phyloP scores from a whole-genome alignment of 2,888 invertebrate genomes.

The Tuta absoluta region DNA sequence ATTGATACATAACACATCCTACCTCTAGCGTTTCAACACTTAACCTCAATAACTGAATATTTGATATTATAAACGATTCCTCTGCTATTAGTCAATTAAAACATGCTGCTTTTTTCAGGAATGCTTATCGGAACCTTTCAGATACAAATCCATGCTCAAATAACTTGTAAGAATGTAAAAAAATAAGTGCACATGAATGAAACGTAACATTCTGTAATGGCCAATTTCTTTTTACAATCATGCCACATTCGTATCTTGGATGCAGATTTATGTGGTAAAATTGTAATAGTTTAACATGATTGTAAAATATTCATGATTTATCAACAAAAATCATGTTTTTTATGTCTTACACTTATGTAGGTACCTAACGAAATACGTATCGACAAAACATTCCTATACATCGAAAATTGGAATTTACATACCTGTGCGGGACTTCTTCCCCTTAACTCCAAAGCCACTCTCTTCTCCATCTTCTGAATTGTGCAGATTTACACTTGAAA shows the following conservation, averaged over 20 bases:
- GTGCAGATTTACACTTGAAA: slow-evolving; percentile 55
- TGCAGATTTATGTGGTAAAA: slow-evolving; percentile 43
- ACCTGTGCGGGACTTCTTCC: slow-evolving; percentile 95
- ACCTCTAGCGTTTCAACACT: slow-evolving; percentile 61
- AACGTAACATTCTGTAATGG: slow-evolving; percentile 79
- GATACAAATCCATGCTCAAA: slow-evolving; percentile 35
- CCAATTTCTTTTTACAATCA: slow-evolving; percentile 72
- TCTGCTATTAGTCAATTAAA: slow-evolving; percentile 34
- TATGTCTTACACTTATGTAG: slow-evolving; percentile 55
- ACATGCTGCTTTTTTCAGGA: slow-evolving; percentile 7
- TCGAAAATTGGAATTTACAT: slow-evolving; percentile 75
- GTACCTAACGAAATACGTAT: slow-evolving; percentile 76
- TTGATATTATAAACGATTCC: slow-evolving; percentile 53
- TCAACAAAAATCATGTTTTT: slow-evolving; percentile 45
- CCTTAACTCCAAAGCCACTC: slow-evolving; percentile 96
- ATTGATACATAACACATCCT: slow-evolving; percentile 47
- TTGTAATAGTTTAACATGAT: slow-evolving; percentile 31
- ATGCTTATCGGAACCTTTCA: slow-evolving; percentile 27
- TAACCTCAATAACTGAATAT: slow-evolving; percentile 72
- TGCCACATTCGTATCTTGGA: slow-evolving; percentile 68
- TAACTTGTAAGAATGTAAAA: slow-evolving; percentile 41
- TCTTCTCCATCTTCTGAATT: slow-evolving; percentile 90
- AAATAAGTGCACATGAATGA: slow-evolving; percentile 71
- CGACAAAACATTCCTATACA: slow-evolving; percentile 79
- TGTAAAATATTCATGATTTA: slow-evolving; percentile 37